Evolutionary conservation across 2,888 invertebrate species (phyloP).

Genomic region (Nasonovia ribisnigri): DNA sequence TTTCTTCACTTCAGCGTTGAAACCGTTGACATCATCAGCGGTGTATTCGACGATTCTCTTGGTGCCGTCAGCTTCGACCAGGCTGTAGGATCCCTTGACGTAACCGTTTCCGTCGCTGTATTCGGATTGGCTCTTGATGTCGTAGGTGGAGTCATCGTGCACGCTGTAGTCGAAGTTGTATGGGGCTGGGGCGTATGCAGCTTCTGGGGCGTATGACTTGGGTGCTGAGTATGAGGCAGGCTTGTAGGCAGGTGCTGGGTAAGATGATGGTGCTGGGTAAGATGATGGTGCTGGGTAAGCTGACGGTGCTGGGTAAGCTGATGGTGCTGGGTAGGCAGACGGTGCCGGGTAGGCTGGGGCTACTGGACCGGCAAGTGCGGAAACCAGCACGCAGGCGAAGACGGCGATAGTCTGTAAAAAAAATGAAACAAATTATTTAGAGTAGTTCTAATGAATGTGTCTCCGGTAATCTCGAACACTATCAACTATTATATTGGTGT

Average conservation of each 20-base stretch:
- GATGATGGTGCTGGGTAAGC: slow-evolving; percentile 39
- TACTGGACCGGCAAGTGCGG: slow-evolving; percentile 59
- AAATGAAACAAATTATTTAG: neutral
- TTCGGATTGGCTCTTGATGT: slow-evolving; percentile 57
- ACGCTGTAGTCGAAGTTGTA: slow-evolving; percentile 63
- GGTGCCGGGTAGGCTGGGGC: slow-evolving; percentile 62
- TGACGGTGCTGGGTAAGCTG: slow-evolving; percentile 47
- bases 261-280: slow-evolving; percentile 18
- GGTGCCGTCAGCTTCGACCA: slow-evolving; percentile 61
- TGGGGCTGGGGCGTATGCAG: slow-evolving; percentile 56
- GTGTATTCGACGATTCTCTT: slow-evolving; percentile 64
- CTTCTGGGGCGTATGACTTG: slow-evolving; percentile 54
- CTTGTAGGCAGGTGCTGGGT: slow-evolving; percentile 56
- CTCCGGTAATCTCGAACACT: neutral
- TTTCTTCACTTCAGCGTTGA: slow-evolving; percentile 62
- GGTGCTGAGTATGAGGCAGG: slow-evolving; percentile 59
- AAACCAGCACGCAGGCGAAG: slow-evolving; percentile 55
- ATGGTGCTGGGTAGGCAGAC: slow-evolving; percentile 55
- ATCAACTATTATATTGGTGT: neutral
- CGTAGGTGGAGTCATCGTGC: slow-evolving; percentile 51
- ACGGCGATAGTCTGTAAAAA: slow-evolving; percentile 38
- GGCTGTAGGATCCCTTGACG: slow-evolving; percentile 63
- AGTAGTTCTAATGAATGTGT: neutral
- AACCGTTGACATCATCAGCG: slow-evolving; percentile 62
- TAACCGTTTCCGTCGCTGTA: slow-evolving; percentile 63